Evolutionary conservation across 2,797 vertebrate genomes (phyloP), one percentile per base, ranked within the genome.

Genomic region (Megaceryle alcyon): DNA sequence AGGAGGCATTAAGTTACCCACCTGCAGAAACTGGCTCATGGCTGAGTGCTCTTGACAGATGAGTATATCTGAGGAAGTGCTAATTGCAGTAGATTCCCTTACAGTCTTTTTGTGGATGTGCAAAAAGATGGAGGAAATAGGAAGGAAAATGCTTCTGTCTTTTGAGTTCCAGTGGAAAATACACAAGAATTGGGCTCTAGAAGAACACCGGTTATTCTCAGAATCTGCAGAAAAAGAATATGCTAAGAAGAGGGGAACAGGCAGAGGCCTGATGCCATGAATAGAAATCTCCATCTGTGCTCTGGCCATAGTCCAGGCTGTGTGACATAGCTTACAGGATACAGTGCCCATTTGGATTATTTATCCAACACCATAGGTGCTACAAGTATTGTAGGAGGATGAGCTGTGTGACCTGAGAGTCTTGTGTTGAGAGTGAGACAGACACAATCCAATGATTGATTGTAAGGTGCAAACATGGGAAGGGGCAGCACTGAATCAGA

Each of bases 1-100:
- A 93, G 82, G 61, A 93, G 60, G 57, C 89, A 92, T 91, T 93
- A 95, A 94, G 89, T 79, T 80, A 66, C 53, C 41, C 96, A 94
- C 95, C 92, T 97, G 89, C 95, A 88, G 92, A 90, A 91, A 54
- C 26, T 75, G 69, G 26, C 59, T 95, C 49, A 57, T 21, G 0
- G 3, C 33, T 88, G 82, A 95, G 89, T 88, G 69, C 92, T 94
- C 91, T 96, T 70, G 73, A 82, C 29, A 92, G 49, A 81, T 63
- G 22, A 96, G 61, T 87, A 75, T 53, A 35, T 87, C 61, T 89
- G 78, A 87, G 37, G 49, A 93, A 92, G n/a, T 37, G 63, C 54
- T 94, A 94, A 95, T 91, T 95, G 72, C 63, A 70, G 33, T 71
- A 22, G n/a, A 59, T 69, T 88, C 72, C 29, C 33, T 71, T 65